Evolutionary conservation across 2,797 vertebrate genomes (phyloP).

Genomic region (Oophaga sylvatica): DNA sequence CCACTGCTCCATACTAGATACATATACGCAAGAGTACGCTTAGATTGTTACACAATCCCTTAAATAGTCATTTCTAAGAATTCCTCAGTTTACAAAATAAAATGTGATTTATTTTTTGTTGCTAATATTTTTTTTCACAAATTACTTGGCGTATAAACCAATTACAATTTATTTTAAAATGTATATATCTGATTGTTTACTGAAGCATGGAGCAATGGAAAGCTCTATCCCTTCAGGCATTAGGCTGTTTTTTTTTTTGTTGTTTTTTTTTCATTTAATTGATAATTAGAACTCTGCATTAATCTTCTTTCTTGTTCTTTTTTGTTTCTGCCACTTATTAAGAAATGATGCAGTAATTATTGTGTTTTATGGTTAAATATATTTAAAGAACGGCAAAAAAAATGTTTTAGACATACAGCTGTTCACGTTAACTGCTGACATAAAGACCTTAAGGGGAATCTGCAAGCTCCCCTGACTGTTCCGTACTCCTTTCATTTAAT

Average conservation of each 20-base stretch:
- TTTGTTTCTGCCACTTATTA: constrained; percentile 31
- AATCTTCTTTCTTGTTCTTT: constrained; percentile 36
- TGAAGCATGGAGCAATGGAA: neutral
- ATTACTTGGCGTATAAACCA: constrained; percentile 2
- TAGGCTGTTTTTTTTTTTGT: neutral
- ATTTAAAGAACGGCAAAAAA: constrained; percentile 15
- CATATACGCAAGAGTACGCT: no score
- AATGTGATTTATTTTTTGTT: neutral
- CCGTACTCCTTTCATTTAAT: no score
- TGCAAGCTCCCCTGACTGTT: no score
- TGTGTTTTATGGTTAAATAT: constrained; percentile 1
- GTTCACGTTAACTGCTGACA: neutral
- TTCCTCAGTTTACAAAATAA: neutral
- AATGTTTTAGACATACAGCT: neutral
- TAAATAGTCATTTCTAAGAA: neutral
- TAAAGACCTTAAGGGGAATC: neutral
- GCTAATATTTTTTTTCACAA: neutral
- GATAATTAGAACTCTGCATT: constrained; percentile 44
- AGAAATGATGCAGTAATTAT: constrained; percentile 45
- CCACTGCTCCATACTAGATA: no score
- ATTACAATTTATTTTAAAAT: neutral
- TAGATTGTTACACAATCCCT: no score
- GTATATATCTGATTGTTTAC: constrained; percentile 17
- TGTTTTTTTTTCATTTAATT: neutral
- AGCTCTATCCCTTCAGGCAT: neutral